Conservation (phyloP, 2,113 vertebrate species). For the Rattus norvegicus region DNA sequence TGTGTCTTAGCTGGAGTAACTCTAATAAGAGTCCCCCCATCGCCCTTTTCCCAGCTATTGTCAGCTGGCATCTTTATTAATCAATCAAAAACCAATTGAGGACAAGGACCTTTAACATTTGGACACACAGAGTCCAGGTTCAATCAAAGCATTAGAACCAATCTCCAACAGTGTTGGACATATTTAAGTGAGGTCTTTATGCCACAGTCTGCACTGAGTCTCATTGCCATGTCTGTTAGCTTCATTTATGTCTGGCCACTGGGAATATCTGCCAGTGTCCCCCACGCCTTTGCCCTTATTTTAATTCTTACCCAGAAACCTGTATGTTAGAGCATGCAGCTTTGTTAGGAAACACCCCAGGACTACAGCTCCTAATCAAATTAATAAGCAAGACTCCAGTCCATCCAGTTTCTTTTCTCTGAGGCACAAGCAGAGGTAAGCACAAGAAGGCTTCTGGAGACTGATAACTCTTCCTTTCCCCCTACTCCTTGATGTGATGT, state of each 20-base stretch:
- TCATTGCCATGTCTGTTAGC: not conserved
- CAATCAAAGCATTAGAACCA: no score
- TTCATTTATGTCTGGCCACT: not conserved
- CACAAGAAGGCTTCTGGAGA: not conserved
- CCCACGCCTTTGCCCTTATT: not conserved
- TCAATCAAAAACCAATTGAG: no score
- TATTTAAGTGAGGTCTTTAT: not conserved
- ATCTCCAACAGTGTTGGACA: not conserved
- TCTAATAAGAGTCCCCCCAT: no score
- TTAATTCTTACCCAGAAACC: conserved; percentile 2
- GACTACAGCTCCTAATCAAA: not conserved
- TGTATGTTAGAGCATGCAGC: not conserved
- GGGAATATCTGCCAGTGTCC: not conserved
- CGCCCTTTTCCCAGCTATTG: no score
- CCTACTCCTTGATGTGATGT: not conserved
- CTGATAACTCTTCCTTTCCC: not conserved
- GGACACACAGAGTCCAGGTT: no score
- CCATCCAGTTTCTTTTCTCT: not conserved
- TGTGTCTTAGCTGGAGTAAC: no score
- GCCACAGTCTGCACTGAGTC: not conserved
- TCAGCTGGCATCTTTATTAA: no score
- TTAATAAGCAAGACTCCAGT: not conserved
- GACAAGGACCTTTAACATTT: no score
- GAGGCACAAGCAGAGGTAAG: not conserved
- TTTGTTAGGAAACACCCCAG: not conserved